Evolutionary conservation across 92 coral and sea anemone species (phyloP).

Genomic region (Phymanthus crucifer): DNA sequence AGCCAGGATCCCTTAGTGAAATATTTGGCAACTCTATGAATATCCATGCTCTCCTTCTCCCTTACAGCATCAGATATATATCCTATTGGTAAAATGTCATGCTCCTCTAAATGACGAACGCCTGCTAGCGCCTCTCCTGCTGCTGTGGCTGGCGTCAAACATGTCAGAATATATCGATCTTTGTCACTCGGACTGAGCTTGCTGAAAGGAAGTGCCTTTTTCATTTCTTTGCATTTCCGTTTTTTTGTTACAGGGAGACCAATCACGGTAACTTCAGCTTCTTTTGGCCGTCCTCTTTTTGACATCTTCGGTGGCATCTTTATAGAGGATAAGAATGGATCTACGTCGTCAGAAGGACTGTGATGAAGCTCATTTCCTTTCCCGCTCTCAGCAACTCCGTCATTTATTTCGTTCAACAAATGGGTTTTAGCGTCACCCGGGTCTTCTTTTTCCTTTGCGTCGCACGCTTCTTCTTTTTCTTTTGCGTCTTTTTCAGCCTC

Average conservation of each 20-base stretch:
- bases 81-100: slow-evolving; percentile 43
- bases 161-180: slow-evolving; percentile 38
- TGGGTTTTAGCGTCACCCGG: background rate
- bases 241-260: slow-evolving; percentile 44
- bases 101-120: slow-evolving; percentile 22
- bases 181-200: slow-evolving; percentile 48
- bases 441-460: background rate
- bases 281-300: slow-evolving; percentile 58
- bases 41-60: slow-evolving; percentile 50
- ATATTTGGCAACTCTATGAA: slow-evolving; percentile 51
- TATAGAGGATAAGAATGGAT: background rate
- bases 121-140: slow-evolving; percentile 56
- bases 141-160: slow-evolving; percentile 35
- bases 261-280: slow-evolving; percentile 54
- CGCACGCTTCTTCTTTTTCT: background rate
- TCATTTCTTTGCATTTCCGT: slow-evolving; percentile 13
- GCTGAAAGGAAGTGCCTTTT: slow-evolving; percentile 37
- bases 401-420: background rate
- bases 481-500: slow-evolving; percentile 2
- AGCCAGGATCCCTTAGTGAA: slow-evolving; percentile 51
- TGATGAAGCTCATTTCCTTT: background rate
- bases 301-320: slow-evolving; percentile 46
- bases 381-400: background rate
- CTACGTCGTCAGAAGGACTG: background rate
- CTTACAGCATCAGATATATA: slow-evolving; percentile 55